Base-by-base conservation (phyloP, 2,797 vertebrate species). In the Falco concolor region DNA sequence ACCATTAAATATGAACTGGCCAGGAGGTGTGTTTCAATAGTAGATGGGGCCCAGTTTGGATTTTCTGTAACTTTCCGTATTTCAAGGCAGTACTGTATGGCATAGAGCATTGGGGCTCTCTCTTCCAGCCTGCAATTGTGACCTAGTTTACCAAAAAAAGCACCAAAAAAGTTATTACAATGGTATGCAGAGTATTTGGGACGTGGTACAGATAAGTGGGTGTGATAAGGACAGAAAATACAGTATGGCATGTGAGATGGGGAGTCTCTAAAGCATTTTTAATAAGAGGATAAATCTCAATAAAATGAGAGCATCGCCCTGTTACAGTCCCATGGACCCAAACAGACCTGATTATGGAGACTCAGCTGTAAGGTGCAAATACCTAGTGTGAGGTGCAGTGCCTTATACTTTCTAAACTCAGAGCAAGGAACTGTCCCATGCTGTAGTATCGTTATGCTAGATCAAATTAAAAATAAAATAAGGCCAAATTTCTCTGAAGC, bases 391-490 rank as follows among this genome's bases (percentile, higher is more conserved):
- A 80, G 13, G n/a, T 32, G 22, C 20, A 8, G 57, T 2, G 1
- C 21, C 12, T 24, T 30, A 42, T 0, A 2, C 12, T 65, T 54
- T 20, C 32, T 24, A 67, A 52, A 42, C 52, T 88, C 15, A 1
- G n/a, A 27, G 16, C 0, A 5, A 70, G 60, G n/a, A 73, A 34
- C n/a, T 2, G 9, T 52, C 56, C n/a, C 1, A 0, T 64, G 18
- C 38, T 13, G 12, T 32, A 7, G 13, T 4, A 32, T 4, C 21
- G 24, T 28, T 50, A 23, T 8, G 32, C 13, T 44, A 23, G 13
- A 12, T 42, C 13, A 32, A 83, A 50, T 12, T 4, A 42, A 61
- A 79, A 65, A 36, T 8, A 40, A 52, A 52, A 7, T 4, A 45
- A 57, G 12, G 14, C 21, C 24, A 36, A 45, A 38, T 24, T 9